Percentiles rank a stretch among this genome's conserved stretches.
phyloP scores from a whole-genome alignment of 2,888 invertebrate species.

The Metallyticus violacea region DNA sequence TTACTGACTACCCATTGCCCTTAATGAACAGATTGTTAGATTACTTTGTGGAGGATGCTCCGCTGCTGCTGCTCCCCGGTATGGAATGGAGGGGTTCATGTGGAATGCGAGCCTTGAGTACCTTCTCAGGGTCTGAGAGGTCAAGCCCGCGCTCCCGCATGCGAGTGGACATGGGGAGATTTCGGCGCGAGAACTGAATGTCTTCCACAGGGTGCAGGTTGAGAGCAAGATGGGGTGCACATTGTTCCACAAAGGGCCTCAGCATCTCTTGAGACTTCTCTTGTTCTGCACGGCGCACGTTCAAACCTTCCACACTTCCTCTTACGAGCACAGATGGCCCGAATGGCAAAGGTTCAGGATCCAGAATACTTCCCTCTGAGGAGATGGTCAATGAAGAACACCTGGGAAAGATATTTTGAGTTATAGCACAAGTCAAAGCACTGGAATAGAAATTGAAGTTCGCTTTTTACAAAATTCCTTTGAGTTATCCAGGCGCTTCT shows the following conservation, averaged over 20 bases:
- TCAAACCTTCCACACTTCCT: conserved; percentile 17
- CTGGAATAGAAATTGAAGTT: too few species aligned
- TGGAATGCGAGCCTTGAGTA: conserved; percentile 8
- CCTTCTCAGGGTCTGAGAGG: conserved; percentile 14
- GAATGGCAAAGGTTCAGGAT: neutral
- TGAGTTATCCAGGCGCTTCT: too few species aligned
- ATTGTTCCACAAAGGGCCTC: conserved; percentile 51
- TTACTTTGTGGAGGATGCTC: neutral
- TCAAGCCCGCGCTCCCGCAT: conserved; percentile 33
- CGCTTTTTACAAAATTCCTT: too few species aligned
- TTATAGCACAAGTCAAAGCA: too few species aligned
- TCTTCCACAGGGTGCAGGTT: conserved; percentile 51
- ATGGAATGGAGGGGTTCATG: neutral
- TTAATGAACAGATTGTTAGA: too few species aligned
- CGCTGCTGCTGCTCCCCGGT: neutral
- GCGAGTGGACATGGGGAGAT: conserved; percentile 42
- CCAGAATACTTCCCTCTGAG: neutral
- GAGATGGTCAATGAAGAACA: neutral
- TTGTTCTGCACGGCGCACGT: conserved; percentile 26
- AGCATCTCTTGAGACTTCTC: conserved; percentile 45
- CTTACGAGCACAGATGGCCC: neutral
- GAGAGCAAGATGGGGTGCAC: conserved; percentile 59
- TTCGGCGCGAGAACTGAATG: neutral
- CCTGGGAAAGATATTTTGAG: neutral
- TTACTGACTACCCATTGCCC: too few species aligned